Percentiles rank a stretch among this genome's conserved stretches.
phyloP scores from a whole-genome alignment of 2,888 invertebrate species.

The Therioaphis trifolii region DNA sequence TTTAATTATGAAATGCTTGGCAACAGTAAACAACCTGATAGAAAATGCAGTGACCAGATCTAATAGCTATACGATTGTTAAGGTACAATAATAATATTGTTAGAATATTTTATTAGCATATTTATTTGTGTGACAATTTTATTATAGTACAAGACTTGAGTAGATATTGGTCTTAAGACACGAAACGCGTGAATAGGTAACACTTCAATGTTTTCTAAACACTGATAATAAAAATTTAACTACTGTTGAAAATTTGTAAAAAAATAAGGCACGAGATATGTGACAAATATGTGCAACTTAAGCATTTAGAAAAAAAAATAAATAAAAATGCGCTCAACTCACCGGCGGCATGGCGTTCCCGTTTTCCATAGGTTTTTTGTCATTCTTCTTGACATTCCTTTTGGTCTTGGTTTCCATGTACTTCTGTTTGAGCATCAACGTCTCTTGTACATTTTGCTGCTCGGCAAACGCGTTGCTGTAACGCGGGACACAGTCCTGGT shows the following conservation, averaged over 20 bases:
- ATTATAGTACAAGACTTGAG: background rate
- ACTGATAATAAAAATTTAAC: background rate
- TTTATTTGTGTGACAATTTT: background rate
- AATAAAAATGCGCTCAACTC: constrained; percentile 11
- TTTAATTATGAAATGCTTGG: constrained; percentile 31
- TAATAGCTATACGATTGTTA: background rate
- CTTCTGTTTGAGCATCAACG: constrained; percentile 86
- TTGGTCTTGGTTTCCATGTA: constrained; percentile 92
- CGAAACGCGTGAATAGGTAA: background rate
- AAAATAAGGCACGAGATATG: too few species aligned
- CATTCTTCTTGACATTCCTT: constrained; percentile 77
- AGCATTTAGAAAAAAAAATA: background rate
- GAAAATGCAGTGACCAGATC: constrained; percentile 10
- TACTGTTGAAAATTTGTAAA: background rate
- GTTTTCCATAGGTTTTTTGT: constrained; percentile 77
- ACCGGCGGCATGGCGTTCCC: constrained; percentile 41
- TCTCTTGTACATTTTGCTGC: constrained; percentile 86
- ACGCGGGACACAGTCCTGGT: constrained; percentile 86
- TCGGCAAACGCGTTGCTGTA: constrained; percentile 90
- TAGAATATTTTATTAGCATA: background rate
- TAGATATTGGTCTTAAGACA: background rate
- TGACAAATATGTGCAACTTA: background rate
- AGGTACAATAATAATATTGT: constrained; percentile 10
- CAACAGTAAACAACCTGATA: constrained; percentile 34
- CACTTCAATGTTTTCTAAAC: background rate